Evolutionary conservation across 2,113 vertebrate species (phyloP), one percentile per base, ranked within the genome.

Genomic region (Parotia lawesii): DNA sequence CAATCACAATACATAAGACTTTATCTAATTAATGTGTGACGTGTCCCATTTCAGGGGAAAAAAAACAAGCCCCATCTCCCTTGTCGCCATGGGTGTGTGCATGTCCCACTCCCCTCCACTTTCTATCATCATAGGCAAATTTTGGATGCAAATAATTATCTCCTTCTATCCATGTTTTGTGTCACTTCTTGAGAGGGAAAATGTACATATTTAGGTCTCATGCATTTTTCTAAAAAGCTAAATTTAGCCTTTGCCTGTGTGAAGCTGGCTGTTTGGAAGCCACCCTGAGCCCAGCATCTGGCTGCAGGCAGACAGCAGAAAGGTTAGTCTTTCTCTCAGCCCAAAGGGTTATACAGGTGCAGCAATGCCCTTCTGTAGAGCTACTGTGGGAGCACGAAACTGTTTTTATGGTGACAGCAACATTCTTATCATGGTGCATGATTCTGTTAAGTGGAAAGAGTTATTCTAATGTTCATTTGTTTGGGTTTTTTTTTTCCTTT

Each of bases 361-460:
- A 67, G 51, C 48, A 51, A 15, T 14, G 4, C 16, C 9, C 14
- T 29, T 57, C 42, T 22, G 1, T 9, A 42, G 31, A 0, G 0
- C n/a, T 33, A 10, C 15, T 29, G 12, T 1, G 1, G 54, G 33
- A 87, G 33, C 7, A 87, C 29, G 78, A 54, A 66, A 6, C 6
- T 3, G 3, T 22, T 74, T 77, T 90, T 67, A 69, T 74, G 54
- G 28, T 69, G 37, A 58, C 21, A 40, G 29, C 29, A 77, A 60
- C 20, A 21, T 65, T 84, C 17, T 64, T 56, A 31, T 21, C n/a
- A 37, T 24, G 17, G 15, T 50, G n/a, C 16, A 71, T 37, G 37
- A 27, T 53, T 88, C 42, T 77, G 75, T 76, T n/a, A 62, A 47
- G 38, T 38, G 54, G 12, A 44, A 74, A 60, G 20, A 61, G 19